A percentile compares a stretch with the other conserved stretches of the same genome.
These are phyloP conservation scores for Pardosa pseudoannulata DNA, from an alignment of 2,888 invertebrate species.

Conservation along the genomic window DNA sequence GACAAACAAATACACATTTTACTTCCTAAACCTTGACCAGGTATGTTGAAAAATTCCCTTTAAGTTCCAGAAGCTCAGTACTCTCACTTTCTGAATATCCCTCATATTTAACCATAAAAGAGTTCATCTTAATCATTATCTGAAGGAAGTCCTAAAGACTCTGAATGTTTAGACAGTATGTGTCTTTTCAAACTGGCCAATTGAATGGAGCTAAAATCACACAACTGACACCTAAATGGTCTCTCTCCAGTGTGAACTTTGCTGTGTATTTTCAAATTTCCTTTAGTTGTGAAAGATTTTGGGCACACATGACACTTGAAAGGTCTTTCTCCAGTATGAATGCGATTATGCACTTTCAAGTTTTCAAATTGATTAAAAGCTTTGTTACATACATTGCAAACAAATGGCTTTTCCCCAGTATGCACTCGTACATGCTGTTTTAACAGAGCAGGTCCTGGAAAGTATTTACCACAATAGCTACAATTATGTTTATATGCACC, in stretches of 20 bases:
- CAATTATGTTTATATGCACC: neutral
- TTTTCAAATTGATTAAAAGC: neutral
- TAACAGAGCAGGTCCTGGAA: neutral
- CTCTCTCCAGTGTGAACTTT: neutral
- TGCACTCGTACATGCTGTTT: neutral
- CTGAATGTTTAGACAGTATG: neutral
- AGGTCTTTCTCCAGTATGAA: neutral
- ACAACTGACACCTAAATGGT: neutral
- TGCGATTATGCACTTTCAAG: neutral
- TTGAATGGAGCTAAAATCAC: neutral
- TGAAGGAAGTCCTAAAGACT: no score
- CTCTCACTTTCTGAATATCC: no score
- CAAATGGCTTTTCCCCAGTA: neutral
- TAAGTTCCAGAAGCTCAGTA: no score
- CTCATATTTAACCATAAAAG: no score
- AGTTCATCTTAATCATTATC: no score
- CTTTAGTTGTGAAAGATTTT: neutral
- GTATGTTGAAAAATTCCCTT: no score
- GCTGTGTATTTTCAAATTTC: neutral
- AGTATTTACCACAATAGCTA: neutral
- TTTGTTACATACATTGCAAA: neutral
- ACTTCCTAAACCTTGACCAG: no score
- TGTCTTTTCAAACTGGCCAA: neutral
- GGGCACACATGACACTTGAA: neutral
- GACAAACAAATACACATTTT: no score